Evolutionary conservation across 2,113 vertebrate genomes (phyloP), one percentile per base, ranked within the genome.

Genomic region (Corynorhinus townsendii): DNA sequence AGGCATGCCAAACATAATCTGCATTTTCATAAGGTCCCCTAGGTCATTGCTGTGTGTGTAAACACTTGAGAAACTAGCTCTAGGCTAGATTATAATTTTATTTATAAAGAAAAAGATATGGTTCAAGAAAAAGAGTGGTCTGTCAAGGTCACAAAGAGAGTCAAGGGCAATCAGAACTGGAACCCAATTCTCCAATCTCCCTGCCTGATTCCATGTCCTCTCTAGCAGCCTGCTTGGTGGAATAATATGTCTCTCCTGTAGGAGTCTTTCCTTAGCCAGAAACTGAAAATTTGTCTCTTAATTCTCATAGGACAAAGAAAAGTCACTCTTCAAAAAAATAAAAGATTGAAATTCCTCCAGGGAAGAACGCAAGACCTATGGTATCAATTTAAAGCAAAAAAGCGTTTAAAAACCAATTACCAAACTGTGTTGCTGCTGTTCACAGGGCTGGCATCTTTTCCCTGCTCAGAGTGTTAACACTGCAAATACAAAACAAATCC

Each of bases 341-440:
- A 86, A 95, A 96, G 73, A 89, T 86, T 92, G 95, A 89, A 91
- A 96, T 96, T 96, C 45, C 82, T 91, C 95, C 49, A 91, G 95
- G 92, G 83, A 90, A 73, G 71, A 96, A 90, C 1, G 1, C 76
- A 95, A 92, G 77, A 92, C 83, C 56, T 72, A 75, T 19, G 71
- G 56, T 84, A 96, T 92, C 95, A 93, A 93, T 93, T 96, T 95
- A 97, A 96, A 96, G 87, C 71, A 96, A 92, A 92, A 94, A 94
- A 47, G 10, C 92, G 15, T 95, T 97, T 97, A 96, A 96, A 96
- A 97, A 94, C 80, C 94, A 94, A 83, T 96, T 98, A 97, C 73
- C 54, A 93, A 91, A 59, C 93, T 93, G 72, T 90, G 68, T 22
- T 3, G 4, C 54, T 96, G 73, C 69, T 80, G 85, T 83, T 66